phyloP scores from a whole-genome alignment of 2,797 vertebrate species.

The Tinamus major region DNA sequence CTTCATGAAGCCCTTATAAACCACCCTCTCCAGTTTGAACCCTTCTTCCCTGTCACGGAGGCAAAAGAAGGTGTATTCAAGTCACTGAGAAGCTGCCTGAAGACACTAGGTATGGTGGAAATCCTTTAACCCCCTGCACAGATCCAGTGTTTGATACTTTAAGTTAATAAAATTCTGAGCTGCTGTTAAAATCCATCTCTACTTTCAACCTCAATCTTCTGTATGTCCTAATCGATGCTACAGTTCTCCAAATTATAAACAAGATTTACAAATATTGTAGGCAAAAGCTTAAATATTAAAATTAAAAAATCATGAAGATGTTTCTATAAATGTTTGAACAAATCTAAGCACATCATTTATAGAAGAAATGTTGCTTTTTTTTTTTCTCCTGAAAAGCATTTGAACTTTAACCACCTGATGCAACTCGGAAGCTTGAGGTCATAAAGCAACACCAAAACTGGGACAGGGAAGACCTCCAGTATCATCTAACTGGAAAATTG shows the following conservation, averaged over 20 bases:
- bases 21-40: fast-evolving
- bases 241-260: neutral
- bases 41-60: neutral
- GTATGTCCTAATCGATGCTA: neutral
- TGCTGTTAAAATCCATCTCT: neutral
- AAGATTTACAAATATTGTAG: neutral
- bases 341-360: neutral
- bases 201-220: neutral
- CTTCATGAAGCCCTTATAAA: neutral
- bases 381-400: neutral
- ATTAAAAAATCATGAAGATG: neutral
- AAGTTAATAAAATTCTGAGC: neutral
- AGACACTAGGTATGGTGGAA: neutral
- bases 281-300: neutral
- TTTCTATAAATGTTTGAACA: neutral
- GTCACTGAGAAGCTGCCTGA: neutral
- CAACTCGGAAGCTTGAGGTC: neutral
- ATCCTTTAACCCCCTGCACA: neutral
- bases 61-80: neutral
- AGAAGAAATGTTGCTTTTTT: neutral
- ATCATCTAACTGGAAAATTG: neutral
- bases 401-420: neutral
- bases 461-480: neutral
- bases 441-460: neutral
- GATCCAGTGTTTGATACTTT: neutral